Evolutionary conservation across 2,888 invertebrate species (phyloP).

Genomic region (Odontothrips loti): DNA sequence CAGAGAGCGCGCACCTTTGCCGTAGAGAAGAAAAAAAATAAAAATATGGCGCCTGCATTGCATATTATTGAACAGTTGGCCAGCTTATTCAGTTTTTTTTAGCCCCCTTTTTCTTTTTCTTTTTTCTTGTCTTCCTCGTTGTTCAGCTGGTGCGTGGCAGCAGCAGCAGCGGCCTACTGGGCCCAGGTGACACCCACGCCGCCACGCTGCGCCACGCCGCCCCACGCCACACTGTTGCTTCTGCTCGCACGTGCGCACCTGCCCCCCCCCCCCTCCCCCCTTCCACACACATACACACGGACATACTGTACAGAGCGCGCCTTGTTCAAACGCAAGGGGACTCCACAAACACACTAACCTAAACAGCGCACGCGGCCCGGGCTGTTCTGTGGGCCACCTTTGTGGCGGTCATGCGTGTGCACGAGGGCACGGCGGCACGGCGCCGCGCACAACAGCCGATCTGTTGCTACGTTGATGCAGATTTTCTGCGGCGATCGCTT

Average conservation of each 20-base stretch:
- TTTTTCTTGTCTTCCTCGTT: no score
- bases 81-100: no score
- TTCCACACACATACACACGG: not conserved
- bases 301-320: not conserved
- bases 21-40: no score
- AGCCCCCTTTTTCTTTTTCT: no score
- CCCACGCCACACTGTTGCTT: not conserved
- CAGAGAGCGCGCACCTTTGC: no score
- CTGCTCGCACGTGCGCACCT: constrained; percentile 1
- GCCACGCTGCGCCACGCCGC: no score
- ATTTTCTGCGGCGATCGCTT: no score
- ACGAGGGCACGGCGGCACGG: no score
- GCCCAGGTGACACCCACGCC: constrained; percentile 14
- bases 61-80: no score
- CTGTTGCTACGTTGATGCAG: no score
- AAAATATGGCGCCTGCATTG: no score
- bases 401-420: not conserved
- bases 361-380: not conserved
- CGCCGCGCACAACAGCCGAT: no score
- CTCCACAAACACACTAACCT: constrained; percentile 12
- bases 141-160: not conserved
- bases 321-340: not conserved
- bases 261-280: not conserved
- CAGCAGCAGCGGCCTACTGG: not conserved
- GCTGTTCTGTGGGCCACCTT: not conserved